Conservation (phyloP, 2,888 invertebrate species). For the Drosophila suboccidentalis region DNA sequence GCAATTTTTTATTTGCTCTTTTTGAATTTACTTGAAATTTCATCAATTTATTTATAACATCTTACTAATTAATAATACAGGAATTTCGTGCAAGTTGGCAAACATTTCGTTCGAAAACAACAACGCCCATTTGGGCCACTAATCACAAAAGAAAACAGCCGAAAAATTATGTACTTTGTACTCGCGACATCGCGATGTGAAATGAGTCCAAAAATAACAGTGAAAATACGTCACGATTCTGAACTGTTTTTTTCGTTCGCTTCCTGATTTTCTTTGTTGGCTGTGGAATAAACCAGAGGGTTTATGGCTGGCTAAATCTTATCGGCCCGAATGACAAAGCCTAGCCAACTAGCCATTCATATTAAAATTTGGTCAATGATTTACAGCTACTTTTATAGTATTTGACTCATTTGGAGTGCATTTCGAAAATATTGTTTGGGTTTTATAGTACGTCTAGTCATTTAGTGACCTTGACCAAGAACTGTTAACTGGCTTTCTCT, state of each 20-base stretch:
- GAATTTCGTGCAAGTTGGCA: slow-evolving; percentile 54
- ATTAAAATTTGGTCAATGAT: slow-evolving; percentile 35
- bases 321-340: slow-evolving; percentile 44
- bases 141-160: slow-evolving; percentile 12
- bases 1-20: neutral
- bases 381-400: slow-evolving; percentile 26
- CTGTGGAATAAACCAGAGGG: slow-evolving; percentile 16
- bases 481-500: slow-evolving; percentile 36
- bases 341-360: slow-evolving; percentile 3
- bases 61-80: slow-evolving; percentile 63
- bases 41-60: slow-evolving; percentile 54
- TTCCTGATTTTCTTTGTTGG: slow-evolving; percentile 38
- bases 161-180: slow-evolving; percentile 50
- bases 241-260: slow-evolving; percentile 11
- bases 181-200: slow-evolving; percentile 20
- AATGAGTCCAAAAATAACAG: slow-evolving; percentile 49
- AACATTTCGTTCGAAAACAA: slow-evolving; percentile 45
- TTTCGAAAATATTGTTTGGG: neutral
- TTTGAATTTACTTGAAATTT: neutral
- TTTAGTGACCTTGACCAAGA: slow-evolving; percentile 48
- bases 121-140: slow-evolving; percentile 11
- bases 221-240: slow-evolving; percentile 56
- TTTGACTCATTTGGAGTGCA: slow-evolving; percentile 28
- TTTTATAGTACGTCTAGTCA: slow-evolving; percentile 5
- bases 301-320: slow-evolving; percentile 49